Conservation (phyloP, 2,113 vertebrate genomes). For the Murina feae region DNA sequence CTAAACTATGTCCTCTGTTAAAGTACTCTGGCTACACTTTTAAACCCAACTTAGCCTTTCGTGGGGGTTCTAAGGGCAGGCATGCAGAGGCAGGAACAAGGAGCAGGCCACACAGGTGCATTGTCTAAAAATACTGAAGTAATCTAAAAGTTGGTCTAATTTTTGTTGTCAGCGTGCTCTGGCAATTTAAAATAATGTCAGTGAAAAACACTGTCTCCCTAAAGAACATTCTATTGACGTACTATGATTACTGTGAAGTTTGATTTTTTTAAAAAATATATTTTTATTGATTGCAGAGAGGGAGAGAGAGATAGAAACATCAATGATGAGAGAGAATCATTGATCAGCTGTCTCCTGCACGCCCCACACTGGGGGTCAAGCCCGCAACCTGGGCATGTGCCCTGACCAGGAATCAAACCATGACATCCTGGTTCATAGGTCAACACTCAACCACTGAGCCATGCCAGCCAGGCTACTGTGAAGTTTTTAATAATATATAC, state of each 20-base stretch:
- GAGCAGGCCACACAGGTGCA: fast-evolving
- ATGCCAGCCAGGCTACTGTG: not conserved
- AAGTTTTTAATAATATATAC: not conserved
- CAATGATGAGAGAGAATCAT: no score
- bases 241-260: not conserved
- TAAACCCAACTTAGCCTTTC: not conserved
- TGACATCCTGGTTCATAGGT: no score
- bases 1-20: not conserved
- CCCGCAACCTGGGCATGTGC: no score
- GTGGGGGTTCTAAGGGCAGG: fast-evolving
- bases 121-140: not conserved
- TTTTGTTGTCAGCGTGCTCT: not conserved
- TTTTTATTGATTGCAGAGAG: no score
- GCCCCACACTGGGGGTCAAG: no score
- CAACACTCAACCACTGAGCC: no score
- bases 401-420: no score
- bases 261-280: no score
- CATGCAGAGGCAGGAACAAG: not conserved
- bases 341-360: no score
- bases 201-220: not conserved
- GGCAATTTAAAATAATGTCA: not conserved
- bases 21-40: not conserved
- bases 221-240: not conserved
- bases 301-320: no score
- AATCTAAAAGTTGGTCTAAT: not conserved